These are phyloP conservation scores for Panagrolaimus sp. DNA, from an alignment of 1,140 invertebrate species.

Conservation along the genomic window DNA sequence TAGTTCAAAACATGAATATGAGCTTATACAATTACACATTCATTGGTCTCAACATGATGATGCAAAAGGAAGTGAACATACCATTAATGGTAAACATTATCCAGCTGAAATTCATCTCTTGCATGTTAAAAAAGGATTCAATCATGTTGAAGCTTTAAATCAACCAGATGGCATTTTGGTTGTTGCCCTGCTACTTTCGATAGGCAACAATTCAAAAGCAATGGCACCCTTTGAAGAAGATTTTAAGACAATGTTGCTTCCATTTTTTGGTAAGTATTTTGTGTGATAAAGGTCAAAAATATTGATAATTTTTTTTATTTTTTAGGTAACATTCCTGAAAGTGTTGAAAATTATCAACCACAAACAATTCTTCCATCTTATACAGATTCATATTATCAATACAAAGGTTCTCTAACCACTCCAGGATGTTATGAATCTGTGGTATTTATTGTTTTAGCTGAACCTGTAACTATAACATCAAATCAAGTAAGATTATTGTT, in stretches of 20 bases:
- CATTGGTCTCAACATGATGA: slow-evolving; percentile 79
- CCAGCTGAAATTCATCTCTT: slow-evolving; percentile 51
- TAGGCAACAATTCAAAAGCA: slow-evolving; percentile 21
- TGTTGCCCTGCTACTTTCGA: slow-evolving; percentile 35
- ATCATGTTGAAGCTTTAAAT: slow-evolving; percentile 26
- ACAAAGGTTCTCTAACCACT: slow-evolving; percentile 80
- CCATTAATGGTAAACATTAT: slow-evolving; percentile 67
- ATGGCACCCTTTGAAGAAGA: neutral
- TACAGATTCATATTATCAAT: slow-evolving; percentile 64
- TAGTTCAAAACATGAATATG: slow-evolving; percentile 67
- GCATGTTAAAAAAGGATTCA: slow-evolving; percentile 32
- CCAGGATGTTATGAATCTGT: slow-evolving; percentile 82
- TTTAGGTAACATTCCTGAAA: neutral
- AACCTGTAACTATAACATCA: slow-evolving; percentile 57
- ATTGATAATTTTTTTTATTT: neutral
- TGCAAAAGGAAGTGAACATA: slow-evolving; percentile 75
- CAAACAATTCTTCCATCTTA: slow-evolving; percentile 38
- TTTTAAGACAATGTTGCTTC: slow-evolving; percentile 34
- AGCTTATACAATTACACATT: slow-evolving; percentile 75
- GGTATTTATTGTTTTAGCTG: slow-evolving; percentile 77
- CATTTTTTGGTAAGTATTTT: neutral
- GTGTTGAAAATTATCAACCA: slow-evolving; percentile 28
- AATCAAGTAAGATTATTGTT: slow-evolving; percentile 34
- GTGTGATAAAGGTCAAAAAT: neutral
- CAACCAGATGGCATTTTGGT: slow-evolving; percentile 43